Base-by-base conservation (phyloP, 30 jellyfish, hydroid and myxozoan genomes). In the Turritopsis rubra region DNA sequence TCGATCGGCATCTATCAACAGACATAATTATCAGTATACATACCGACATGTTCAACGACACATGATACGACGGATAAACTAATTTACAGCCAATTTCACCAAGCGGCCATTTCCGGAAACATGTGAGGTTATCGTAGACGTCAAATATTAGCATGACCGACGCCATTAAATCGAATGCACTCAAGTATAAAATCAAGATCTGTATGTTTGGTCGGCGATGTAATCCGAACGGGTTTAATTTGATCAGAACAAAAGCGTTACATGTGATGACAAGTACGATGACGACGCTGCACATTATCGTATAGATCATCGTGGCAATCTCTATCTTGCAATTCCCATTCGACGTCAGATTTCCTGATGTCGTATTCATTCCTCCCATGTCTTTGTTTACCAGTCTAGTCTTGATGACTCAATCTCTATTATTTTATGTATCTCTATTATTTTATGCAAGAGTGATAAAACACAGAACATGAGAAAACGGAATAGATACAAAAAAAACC, bases 1-100 rank as follows among this genome's bases (percentile, higher is more conserved):
- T 85, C 28, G 86, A 54, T 4, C 91, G 81, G 72, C 86, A 76
- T 18, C 91, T 86, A 66, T 85, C 91, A 22, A 85, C 41, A 21
- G 88, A 27, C 91, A 85, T 85, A 20, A 85, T 77, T 7, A 77
- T 24, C 54, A 85, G 71, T 26, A 85, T 85, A 0, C 83, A 41
- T 7, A 85, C 86, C 22, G 91, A 75, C 91, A 85, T 85, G 41
- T 72, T 85, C 28, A 76, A 28, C 52, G 86, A 76, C 18, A 85
- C 68, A 0, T 76, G 76, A 85, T 76, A 71, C 31, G 75, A 66
- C n/a, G 89, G 83, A 28, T 78, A 71, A 17, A 85, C 81, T 1
- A 76, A 20, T 52, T 71, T 71, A 68, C 91, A 85, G 23, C 91
- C 91, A n/a, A 85, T 9, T 75, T 28, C 28, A 22, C 85, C 85